phyloP scores from a whole-genome alignment of 2,888 invertebrate genomes.

The Strigamia maritima region DNA sequence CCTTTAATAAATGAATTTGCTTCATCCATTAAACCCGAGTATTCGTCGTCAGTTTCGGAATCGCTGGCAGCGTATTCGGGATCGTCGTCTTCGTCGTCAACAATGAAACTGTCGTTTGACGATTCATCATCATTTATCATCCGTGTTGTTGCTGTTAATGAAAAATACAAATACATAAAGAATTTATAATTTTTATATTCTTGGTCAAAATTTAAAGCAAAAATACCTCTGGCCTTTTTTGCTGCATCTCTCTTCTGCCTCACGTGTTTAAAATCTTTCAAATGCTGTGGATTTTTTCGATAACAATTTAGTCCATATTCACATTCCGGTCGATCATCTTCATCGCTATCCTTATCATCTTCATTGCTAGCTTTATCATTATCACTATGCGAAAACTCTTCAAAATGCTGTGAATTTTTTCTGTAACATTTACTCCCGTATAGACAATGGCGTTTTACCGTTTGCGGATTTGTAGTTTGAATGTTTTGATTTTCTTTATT shows the following conservation, averaged over 20 bases:
- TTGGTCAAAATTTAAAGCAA: too few relatives aligned
- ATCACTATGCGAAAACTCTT: constrained; percentile 63
- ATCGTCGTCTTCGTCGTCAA: neutral
- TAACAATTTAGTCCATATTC: constrained; percentile 61
- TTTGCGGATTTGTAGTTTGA: neutral
- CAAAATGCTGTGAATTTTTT: constrained; percentile 61
- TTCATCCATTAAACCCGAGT: neutral
- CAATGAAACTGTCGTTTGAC: neutral
- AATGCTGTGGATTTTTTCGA: constrained; percentile 61
- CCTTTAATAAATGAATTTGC: neutral
- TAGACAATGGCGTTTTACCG: neutral
- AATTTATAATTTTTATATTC: neutral
- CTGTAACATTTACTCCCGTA: constrained; percentile 52
- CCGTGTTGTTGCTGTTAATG: neutral
- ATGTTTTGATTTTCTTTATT: neutral
- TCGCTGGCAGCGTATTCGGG: neutral
- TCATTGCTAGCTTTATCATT: constrained; percentile 60
- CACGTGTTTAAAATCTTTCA: constrained; percentile 56
- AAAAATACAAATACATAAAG: neutral
- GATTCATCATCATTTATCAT: neutral
- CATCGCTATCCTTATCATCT: constrained; percentile 41
- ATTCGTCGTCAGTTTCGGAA: neutral
- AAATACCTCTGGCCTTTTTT: constrained; percentile 6
- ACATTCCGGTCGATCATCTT: constrained; percentile 57
- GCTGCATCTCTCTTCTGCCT: neutral